Conservation (phyloP, 2,888 invertebrate genomes). For the Mimachlamys varia region DNA sequence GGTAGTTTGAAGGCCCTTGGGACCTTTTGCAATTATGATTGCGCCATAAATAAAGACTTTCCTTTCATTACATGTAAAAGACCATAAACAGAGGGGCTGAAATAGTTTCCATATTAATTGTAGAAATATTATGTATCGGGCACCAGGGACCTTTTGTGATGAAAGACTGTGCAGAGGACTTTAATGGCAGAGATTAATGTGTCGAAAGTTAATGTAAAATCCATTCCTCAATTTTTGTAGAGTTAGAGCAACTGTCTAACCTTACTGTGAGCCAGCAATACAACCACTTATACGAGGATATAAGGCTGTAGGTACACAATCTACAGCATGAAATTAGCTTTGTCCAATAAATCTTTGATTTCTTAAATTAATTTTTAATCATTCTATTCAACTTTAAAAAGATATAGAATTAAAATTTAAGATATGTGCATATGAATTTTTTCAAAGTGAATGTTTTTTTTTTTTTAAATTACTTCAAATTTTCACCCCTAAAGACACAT, state of each 20-base stretch:
- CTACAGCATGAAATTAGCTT: too few relatives aligned
- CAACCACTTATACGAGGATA: not conserved
- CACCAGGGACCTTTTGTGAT: slow-evolving; percentile 21
- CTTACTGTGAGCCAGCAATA: too few relatives aligned
- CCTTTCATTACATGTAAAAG: not conserved
- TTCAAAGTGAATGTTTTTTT: too few relatives aligned
- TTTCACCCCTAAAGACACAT: too few relatives aligned
- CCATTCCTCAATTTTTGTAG: not conserved
- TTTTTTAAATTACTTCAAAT: too few relatives aligned
- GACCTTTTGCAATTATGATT: not conserved
- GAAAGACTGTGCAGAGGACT: not conserved
- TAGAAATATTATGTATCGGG: not conserved
- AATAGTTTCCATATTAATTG: not conserved
- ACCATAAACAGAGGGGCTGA: not conserved
- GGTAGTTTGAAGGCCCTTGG: too few relatives aligned
- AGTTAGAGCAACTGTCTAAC: not conserved
- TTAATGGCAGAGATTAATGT: not conserved
- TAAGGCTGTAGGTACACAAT: too few relatives aligned
- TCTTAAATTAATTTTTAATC: too few relatives aligned
- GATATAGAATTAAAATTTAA: too few relatives aligned
- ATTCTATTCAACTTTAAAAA: too few relatives aligned
- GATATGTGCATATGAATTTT: too few relatives aligned
- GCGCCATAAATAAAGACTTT: not conserved
- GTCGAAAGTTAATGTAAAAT: slow-evolving; percentile 22
- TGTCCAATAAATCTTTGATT: too few relatives aligned